A percentile compares a stretch with the other conserved stretches of the same genome.
phyloP scores from a whole-genome alignment of 1,140 invertebrate genomes.

The Ridgeia piscesae region DNA sequence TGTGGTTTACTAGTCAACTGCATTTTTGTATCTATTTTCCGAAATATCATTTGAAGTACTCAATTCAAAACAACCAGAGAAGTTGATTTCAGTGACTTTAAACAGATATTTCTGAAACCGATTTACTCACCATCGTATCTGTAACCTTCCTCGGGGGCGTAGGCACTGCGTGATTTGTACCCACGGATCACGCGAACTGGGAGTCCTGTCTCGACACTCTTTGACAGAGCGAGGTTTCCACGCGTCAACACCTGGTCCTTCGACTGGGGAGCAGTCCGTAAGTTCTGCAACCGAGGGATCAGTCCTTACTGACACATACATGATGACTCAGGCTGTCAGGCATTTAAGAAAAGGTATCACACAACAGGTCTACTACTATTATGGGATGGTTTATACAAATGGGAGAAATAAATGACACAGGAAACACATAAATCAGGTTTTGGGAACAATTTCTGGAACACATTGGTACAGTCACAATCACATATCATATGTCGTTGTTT shows the following conservation, averaged over 20 bases:
- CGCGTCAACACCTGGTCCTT: conserved; percentile 55
- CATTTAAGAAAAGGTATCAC: background rate
- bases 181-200: conserved; percentile 58
- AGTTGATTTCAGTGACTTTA: no score
- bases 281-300: conserved; percentile 41
- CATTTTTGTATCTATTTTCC: no score
- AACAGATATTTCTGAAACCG: no score
- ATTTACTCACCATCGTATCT: conserved; percentile 53
- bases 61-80: no score
- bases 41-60: no score
- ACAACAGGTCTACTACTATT: background rate
- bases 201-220: conserved; percentile 47
- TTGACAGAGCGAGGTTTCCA: conserved; percentile 48
- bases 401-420: no score
- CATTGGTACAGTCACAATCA: no score
- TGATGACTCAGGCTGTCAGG: background rate
- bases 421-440: background rate
- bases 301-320: conserved; percentile 11
- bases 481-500: no score
- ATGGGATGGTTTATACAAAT: background rate
- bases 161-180: conserved; percentile 53
- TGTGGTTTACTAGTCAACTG: no score
- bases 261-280: conserved; percentile 57
- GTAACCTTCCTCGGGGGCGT: conserved; percentile 55
- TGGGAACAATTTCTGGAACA: background rate